phyloP scores from a whole-genome alignment of 1,140 invertebrate genomes.

The Hirudo medicinalis region DNA sequence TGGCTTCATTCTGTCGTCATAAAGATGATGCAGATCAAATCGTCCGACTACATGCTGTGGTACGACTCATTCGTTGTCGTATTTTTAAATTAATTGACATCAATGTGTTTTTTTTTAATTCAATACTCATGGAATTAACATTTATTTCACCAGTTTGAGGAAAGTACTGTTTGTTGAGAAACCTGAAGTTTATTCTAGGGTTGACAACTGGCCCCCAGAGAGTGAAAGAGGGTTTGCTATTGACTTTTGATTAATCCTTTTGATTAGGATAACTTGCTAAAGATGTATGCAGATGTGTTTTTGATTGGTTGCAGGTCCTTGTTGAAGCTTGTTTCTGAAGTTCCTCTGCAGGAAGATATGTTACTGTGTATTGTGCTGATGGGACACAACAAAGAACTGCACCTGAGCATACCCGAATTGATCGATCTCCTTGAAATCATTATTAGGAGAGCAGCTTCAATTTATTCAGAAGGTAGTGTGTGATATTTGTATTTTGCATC shows the following conservation, averaged over 20 bases:
- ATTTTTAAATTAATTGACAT: neutral
- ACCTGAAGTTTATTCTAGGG: slow-evolving; percentile 70
- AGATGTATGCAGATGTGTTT: too few relatives aligned
- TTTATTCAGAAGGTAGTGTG: slow-evolving; percentile 47
- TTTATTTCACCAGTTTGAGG: slow-evolving; percentile 46
- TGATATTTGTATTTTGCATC: neutral
- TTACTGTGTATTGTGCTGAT: slow-evolving; percentile 65
- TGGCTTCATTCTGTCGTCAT: slow-evolving; percentile 73
- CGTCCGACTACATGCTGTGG: slow-evolving; percentile 60
- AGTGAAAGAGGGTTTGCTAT: slow-evolving; percentile 50
- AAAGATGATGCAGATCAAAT: slow-evolving; percentile 56
- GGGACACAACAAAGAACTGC: slow-evolving; percentile 70
- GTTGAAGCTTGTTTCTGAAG: slow-evolving; percentile 68
- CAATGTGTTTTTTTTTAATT: neutral
- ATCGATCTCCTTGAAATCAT: slow-evolving; percentile 72
- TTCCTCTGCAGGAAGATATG: slow-evolving; percentile 68
- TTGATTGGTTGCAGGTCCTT: slow-evolving; percentile 36
- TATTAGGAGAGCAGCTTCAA: slow-evolving; percentile 63
- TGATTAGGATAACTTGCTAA: too few relatives aligned
- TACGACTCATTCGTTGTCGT: neutral
- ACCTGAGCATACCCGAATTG: slow-evolving; percentile 61
- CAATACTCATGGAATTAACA: neutral
- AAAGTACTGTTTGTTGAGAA: slow-evolving; percentile 75
- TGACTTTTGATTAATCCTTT: neutral
- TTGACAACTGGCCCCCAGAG: slow-evolving; percentile 88